These are phyloP conservation scores for Pinctada fucata DNA, from an alignment of 2,888 invertebrate species.

Conservation along the genomic window DNA sequence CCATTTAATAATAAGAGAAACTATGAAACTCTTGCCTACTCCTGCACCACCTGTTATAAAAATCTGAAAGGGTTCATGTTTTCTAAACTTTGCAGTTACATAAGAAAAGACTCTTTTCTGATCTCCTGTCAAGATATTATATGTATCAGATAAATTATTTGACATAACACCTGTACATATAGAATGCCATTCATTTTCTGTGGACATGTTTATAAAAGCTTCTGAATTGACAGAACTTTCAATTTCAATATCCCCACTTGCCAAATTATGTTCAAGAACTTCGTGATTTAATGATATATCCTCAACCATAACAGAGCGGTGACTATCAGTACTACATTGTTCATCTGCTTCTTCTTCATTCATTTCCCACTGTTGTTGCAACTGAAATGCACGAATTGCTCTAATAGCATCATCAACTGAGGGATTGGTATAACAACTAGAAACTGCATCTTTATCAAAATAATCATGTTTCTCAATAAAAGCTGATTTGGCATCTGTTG, in stretches of 20 bases:
- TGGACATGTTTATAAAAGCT: background rate
- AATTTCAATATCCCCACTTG: background rate
- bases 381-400: too few relatives aligned
- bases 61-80: conserved; percentile 13
- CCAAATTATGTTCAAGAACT: too few relatives aligned
- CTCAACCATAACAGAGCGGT: too few relatives aligned
- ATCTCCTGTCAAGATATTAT: conserved; percentile 11
- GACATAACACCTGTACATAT: background rate
- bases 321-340: too few relatives aligned
- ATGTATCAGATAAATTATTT: background rate
- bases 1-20: conserved; percentile 17
- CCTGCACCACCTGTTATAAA: conserved; percentile 35
- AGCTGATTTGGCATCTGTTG: conserved; percentile 1
- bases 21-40: conserved; percentile 26
- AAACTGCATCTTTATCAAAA: conserved; percentile 12
- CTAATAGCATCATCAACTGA: too few relatives aligned
- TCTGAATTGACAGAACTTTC: conserved; percentile 5
- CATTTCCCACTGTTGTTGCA: too few relatives aligned
- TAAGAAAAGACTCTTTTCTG: conserved; percentile 12
- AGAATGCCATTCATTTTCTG: conserved; percentile 9
- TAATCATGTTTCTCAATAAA: conserved; percentile 6
- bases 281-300: too few relatives aligned
- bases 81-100: background rate
- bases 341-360: too few relatives aligned
- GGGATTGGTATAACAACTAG: too few relatives aligned